Base-by-base conservation (phyloP, 2,888 invertebrate species). In the Leptopilina myrica region DNA sequence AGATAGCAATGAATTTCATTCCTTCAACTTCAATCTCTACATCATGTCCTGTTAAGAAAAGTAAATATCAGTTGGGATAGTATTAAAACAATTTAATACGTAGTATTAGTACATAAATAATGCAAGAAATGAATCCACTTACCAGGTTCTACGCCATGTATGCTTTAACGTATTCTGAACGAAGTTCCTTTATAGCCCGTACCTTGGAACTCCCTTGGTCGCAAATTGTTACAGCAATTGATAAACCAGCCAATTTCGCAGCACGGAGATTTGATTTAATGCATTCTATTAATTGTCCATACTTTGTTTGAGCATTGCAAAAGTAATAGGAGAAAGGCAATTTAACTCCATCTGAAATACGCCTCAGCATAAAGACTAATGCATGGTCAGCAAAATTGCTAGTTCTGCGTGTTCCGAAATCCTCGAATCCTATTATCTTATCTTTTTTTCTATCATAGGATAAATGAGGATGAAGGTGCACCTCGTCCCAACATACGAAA, bases 401-500 rank as follows among this genome's bases (percentile, higher is more conserved):
- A 1, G 56, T 56, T 5, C 56, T 14, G 7, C 56, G 56, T 9
- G 12, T 56, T n/a, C 56, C 56, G n/a, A 56, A 56, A 56, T 56
- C 56, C n/a, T 14, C n/a, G n/a, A 56, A 56, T 56, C 56, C 14
- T n/a, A 56, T n/a, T 2, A 56, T 56, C 7, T 56, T 56, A 2
- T 56, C 56, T 56, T 56, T 14, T 7, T 56, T 7, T 14, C n/a
- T 56, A 7, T 56, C n/a, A 11, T 56, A 14, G 56, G 7, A 56
- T 56, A 56, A 56, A n/a, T 56, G 14, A 56, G 56, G 6, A 56
- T 6, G n/a, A 5, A 56, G n/a, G 56, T 56, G 56, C 2, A 56
- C 56, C 7, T 56, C 56, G 56, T 56, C 56, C 56, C 59, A 59
- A 15, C 59, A 59, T 59, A 59, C 59, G n/a, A 59, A 59, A 59